Evolutionary conservation across 2,888 invertebrate genomes (phyloP).

Genomic region (Theretra japonica): DNA sequence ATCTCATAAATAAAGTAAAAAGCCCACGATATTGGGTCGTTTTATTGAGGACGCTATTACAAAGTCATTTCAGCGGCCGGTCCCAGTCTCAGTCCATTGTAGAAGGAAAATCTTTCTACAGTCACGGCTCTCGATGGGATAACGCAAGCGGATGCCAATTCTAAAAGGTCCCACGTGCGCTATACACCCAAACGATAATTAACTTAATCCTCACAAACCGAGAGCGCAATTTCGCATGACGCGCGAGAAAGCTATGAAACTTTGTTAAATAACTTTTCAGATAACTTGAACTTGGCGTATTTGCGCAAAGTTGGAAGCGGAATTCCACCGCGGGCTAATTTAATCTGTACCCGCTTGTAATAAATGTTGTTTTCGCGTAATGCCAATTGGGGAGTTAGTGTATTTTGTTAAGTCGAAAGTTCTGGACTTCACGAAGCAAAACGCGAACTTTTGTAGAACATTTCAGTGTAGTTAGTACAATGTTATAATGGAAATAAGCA

Average conservation of each 20-base stretch:
- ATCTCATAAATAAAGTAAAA: constrained; percentile 74
- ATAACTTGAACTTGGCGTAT: constrained; percentile 83
- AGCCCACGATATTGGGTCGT: constrained; percentile 72
- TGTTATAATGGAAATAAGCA: constrained; percentile 85
- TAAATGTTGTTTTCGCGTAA: constrained; percentile 84
- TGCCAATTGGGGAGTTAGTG: constrained; percentile 78
- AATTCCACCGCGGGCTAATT: constrained; percentile 79
- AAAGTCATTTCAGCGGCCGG: constrained; percentile 80
- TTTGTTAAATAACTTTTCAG: constrained; percentile 86
- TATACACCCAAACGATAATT: constrained; percentile 66
- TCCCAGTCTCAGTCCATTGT: constrained; percentile 81
- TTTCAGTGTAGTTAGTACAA: constrained; percentile 85
- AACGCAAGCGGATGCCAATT: constrained; percentile 68
- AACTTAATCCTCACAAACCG: constrained; percentile 66
- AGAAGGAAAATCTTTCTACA: constrained; percentile 84
- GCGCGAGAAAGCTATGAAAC: constrained; percentile 83
- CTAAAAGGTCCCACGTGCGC: constrained; percentile 63
- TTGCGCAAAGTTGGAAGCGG: constrained; percentile 82
- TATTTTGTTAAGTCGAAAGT: constrained; percentile 74
- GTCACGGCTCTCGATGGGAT: constrained; percentile 85
- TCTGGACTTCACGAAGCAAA: constrained; percentile 85
- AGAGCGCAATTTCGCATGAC: constrained; percentile 73
- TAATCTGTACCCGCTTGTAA: constrained; percentile 82
- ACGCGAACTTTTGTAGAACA: constrained; percentile 85
- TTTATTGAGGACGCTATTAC: constrained; percentile 80